Base-by-base conservation (phyloP, 2,797 vertebrate genomes). In the Platalea minor region DNA sequence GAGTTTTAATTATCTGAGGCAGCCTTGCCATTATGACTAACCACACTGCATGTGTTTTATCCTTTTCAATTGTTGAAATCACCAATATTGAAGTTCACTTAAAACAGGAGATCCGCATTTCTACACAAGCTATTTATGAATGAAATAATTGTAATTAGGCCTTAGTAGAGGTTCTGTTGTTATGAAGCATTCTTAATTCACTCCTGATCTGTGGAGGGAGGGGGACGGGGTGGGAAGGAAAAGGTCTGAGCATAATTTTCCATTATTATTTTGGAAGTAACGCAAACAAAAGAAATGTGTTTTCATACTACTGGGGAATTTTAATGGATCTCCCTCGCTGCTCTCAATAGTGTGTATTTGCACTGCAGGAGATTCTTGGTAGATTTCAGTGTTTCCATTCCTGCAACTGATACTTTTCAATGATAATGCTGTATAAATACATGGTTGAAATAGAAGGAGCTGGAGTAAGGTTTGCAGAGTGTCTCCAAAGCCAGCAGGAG, bases 241-340 rank as follows among this genome's bases (percentile, higher is more conserved):
- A 31, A 37, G 61, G 11, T 6, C 48, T 37, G 50, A 56, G 26
- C 8, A 1, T 33, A 11, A 17, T 59, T 88, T 67, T 28, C 63
- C 57, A 5, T 70, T 29, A 3, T 51, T 91, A 1, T 43, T 93
- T 51, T 45, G 79, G 69, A 54, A 84, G 35, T 29, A 17, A 4
- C 2, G 37, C 68, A 26, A 54, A 81, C 45, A 31, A 13, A 61
- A 70, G 51, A 51, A 41, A 16, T 7, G 41, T 24, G 46, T 33
- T 33, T 31, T 14, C 35, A 0, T 39, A 5, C 43, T 26, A 1
- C 4, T 3, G 26, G 21, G 50, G 54, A 10, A 46, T 3, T 24
- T 0, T 8, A 23, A 43, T 2, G 51, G 6, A 10, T 57, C 25
- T 60, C 28, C 31, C n/a, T 64, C 2, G 2, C 80, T 39, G 46